Evolutionary conservation across 2,113 vertebrate species (phyloP).

Genomic region (Anhinga rufa): DNA sequence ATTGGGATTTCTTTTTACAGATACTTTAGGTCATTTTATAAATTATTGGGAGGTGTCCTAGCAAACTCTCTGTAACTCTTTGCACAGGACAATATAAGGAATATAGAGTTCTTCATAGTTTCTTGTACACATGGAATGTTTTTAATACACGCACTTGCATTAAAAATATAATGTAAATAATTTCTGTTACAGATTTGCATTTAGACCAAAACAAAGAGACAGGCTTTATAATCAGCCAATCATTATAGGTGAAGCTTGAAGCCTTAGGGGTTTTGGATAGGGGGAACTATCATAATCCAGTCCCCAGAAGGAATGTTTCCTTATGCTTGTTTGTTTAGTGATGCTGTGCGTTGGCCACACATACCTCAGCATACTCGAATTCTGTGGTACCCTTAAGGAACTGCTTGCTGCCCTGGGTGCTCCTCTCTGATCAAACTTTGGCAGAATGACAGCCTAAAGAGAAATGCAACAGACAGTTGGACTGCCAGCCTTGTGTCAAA

Average conservation of each 20-base stretch:
- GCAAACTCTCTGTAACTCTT: neutral
- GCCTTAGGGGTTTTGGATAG: neutral
- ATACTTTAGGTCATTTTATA: neutral
- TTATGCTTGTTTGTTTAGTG: neutral
- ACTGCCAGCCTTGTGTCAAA: neutral
- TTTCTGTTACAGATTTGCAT: neutral
- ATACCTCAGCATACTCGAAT: neutral
- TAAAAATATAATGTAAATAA: neutral
- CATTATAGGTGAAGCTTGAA: neutral
- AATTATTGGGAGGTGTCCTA: neutral
- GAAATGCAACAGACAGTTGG: neutral
- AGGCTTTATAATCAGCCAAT: neutral
- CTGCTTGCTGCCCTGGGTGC: neutral
- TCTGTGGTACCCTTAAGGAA: neutral
- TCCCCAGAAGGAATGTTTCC: neutral
- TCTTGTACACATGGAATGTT: fast-evolving
- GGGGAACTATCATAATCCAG: neutral
- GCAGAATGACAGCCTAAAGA: neutral
- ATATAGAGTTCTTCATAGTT: neutral
- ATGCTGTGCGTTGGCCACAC: neutral
- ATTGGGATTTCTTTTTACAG: neutral
- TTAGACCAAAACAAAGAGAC: neutral
- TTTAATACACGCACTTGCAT: neutral
- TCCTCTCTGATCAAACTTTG: neutral
- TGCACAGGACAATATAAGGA: neutral